Percentiles rank a stretch among this genome's conserved stretches.
phyloP scores from a whole-genome alignment of 1,140 invertebrate genomes.

The Halictus rubicundus region DNA sequence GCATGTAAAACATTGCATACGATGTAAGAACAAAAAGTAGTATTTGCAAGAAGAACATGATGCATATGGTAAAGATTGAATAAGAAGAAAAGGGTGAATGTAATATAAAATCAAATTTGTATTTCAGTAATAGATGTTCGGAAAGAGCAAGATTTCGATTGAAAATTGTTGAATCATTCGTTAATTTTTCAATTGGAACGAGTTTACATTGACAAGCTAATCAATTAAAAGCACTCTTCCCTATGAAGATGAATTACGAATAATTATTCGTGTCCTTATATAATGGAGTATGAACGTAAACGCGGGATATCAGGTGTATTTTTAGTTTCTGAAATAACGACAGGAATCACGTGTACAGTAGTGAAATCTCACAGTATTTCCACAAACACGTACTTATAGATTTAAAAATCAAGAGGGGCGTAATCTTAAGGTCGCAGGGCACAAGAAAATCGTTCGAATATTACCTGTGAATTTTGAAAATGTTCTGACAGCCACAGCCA shows the following conservation, averaged over 20 bases:
- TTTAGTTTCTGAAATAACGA: constrained; percentile 38
- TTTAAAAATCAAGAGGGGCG: neutral
- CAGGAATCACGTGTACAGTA: neutral
- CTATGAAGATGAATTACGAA: constrained; percentile 1
- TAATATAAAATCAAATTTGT: neutral
- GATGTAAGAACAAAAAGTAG: neutral
- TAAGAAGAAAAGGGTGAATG: neutral
- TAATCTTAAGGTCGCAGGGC: neutral
- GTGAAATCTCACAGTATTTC: neutral
- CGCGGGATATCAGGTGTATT: constrained; percentile 49
- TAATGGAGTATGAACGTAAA: constrained; percentile 54
- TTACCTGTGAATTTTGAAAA: constrained; percentile 78
- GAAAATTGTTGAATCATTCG: constrained; percentile 6
- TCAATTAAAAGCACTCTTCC: constrained; percentile 20
- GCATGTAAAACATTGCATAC: neutral
- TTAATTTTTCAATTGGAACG: neutral
- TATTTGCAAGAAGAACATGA: neutral
- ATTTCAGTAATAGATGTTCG: neutral
- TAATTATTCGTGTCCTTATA: constrained; percentile 53
- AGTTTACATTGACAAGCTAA: neutral
- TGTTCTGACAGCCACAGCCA: constrained; percentile 78
- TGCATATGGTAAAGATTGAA: neutral
- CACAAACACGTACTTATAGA: neutral
- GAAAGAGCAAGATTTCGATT: neutral
- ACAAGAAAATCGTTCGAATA: neutral